Evolutionary conservation across 2,113 vertebrate genomes (phyloP), one percentile per base, ranked within the genome.

Genomic region (Glareola pratincola): DNA sequence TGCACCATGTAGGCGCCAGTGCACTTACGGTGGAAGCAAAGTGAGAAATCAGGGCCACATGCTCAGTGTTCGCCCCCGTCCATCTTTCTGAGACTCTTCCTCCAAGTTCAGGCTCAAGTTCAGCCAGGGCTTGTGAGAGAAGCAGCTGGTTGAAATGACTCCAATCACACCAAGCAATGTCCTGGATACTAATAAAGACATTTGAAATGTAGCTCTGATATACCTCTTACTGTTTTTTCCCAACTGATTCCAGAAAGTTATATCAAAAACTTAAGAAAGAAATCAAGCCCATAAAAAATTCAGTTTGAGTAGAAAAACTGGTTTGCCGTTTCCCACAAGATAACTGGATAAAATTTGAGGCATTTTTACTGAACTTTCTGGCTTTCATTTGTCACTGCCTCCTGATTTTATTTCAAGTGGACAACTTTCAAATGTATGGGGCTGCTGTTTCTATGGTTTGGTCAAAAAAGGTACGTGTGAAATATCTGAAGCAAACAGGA

Each of bases 61-160:
- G 1, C 30, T 39, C 2, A 0, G 45, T 63, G 34, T 43, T 47
- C 5, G n/a, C 10, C 11, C 10, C 21, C 4, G 3, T 23, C 43
- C 7, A 0, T 34, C 29, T n/a, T 74, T 66, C n/a, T 62, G 41
- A 80, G 36, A 71, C 2, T 4, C 8, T 36, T 82, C 27, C 22
- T 81, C 39, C 2, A 2, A 83, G 59, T 26, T 72, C 39, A 50
- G n/a, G 21, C 51, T 83, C 3, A 0, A 56, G 47, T 60, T 73
- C 41, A 62, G 39, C 14, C 47, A n/a, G n/a, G n/a, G n/a, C 47
- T 24, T 54, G 73, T 26, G 53, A 88, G 47, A 26, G 47, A 67
- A 78, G 36, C 7, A 48, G 36, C 23, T 39, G 20, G 47, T 48
- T 60, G 32, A 66, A 92, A 80, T 39, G 0, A 37, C 27, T 59